Evolutionary conservation across 2,113 vertebrate species (phyloP).

Genomic region (Empidonax alnorum): DNA sequence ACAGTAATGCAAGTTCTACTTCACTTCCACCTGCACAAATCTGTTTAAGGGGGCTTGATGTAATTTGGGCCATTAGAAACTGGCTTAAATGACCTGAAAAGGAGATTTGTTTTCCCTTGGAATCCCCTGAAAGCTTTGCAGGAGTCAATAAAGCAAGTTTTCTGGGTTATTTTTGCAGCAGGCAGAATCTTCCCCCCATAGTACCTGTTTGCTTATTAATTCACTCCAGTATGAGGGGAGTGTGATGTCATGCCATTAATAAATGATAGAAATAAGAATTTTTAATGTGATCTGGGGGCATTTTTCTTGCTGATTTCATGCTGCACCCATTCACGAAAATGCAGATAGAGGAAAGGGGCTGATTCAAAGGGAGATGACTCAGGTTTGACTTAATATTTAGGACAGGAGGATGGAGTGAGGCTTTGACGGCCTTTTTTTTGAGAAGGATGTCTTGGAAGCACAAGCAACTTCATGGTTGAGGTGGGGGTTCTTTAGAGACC

Average conservation of each 20-base stretch:
- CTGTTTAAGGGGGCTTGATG: constrained; percentile 30
- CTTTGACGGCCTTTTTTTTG: background rate
- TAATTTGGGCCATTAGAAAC: constrained; percentile 31
- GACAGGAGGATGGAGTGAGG: background rate
- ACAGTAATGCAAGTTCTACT: constrained; percentile 12
- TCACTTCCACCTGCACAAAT: constrained; percentile 51
- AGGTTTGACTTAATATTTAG: background rate
- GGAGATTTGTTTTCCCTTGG: background rate
- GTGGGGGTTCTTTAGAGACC: background rate
- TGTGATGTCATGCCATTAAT: background rate
- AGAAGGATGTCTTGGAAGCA: background rate
- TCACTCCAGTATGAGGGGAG: background rate
- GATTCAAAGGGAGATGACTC: background rate
- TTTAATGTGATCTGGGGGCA: background rate
- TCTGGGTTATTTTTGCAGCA: background rate
- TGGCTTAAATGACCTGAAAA: background rate
- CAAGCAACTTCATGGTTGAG: background rate
- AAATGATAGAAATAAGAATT: background rate
- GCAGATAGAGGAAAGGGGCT: background rate
- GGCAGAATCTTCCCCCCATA: background rate
- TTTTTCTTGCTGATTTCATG: background rate
- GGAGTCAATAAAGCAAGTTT: constrained; percentile 37
- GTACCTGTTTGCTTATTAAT: background rate
- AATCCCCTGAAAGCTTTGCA: background rate
- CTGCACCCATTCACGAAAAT: background rate